Evolutionary conservation across 2,888 invertebrate species (phyloP), one percentile per base, ranked within the genome.

Genomic region (Geotrupes spiniger): DNA sequence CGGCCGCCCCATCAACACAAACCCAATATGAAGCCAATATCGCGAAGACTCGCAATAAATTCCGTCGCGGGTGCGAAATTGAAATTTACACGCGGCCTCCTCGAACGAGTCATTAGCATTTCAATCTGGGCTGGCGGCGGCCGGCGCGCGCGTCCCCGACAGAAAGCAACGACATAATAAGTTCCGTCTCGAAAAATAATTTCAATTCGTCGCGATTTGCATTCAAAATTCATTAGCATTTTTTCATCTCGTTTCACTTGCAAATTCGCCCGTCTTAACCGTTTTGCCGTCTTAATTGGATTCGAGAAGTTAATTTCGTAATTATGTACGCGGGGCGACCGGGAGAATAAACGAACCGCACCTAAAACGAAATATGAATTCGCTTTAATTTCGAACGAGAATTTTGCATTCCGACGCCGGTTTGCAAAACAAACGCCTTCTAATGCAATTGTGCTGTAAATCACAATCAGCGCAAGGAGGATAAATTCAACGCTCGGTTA

Each of bases 21-120:
- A 49, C 52, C 50, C 50, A 53, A 52, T 51, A 53, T 48, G 53
- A 51, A 47, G 47, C 53, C 51, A 56, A 53, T 53, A 53, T 51
- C 48, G 36, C 49, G 31, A 29, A 15, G 38, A 49, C 46, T 53
- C 53, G 50, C 56, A 45, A 56, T 56, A 53, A 53, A 53, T 53
- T 53, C 48, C n/a, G 51, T 39, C 37, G 21, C 11, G 41, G 36
- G 46, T 51, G 49, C 55, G 58, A 64, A 64, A 67, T 66, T 67
- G 63, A 67, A 67, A 65, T 64, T 67, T 65, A 64, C 63, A 57
- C 60, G 54, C 56, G 57, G 36, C 28, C 46, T n/a, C 10, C 57
- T 54, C 57, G 57, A 61, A 59, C 62, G 62, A 65, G 63, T 63
- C 63, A 64, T 66, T 65, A 63, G 62, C 56, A 53, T 57, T 52